A percentile compares a stretch with the other conserved stretches of the same genome.
These are phyloP conservation scores for Sus scrofa DNA, from an alignment of 2,113 vertebrate genomes.

Conservation along the genomic window DNA sequence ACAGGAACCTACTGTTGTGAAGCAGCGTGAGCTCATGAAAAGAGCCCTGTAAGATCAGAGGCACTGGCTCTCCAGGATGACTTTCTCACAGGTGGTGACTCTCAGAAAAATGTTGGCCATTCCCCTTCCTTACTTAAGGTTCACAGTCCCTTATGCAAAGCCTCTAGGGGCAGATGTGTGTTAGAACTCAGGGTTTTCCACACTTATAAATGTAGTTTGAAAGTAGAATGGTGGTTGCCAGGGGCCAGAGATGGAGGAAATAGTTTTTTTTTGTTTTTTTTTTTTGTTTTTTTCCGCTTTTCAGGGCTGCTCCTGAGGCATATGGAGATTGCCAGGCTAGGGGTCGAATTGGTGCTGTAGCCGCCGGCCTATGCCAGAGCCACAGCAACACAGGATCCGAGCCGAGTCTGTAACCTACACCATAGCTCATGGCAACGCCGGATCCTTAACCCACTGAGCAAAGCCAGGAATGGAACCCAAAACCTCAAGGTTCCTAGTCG, in stretches of 20 bases:
- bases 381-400: too few relatives aligned
- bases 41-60: background rate
- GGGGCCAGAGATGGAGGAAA: background rate
- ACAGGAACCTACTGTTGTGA: rapidly evolving
- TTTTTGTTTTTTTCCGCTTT: too few relatives aligned
- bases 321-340: too few relatives aligned
- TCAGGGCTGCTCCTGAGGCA: too few relatives aligned
- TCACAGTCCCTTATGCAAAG: background rate
- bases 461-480: too few relatives aligned
- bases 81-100: background rate
- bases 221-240: background rate
- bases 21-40: background rate
- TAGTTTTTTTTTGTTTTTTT: too few relatives aligned
- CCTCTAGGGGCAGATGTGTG: background rate
- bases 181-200: background rate
- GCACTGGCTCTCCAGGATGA: background rate
- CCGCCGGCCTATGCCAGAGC: too few relatives aligned
- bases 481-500: too few relatives aligned
- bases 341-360: too few relatives aligned
- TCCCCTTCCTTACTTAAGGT: background rate
- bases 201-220: background rate
- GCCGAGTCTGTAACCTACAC: too few relatives aligned
- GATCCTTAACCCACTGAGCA: too few relatives aligned
- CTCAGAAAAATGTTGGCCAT: background rate
- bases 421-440: too few relatives aligned